Conservation (phyloP, 2,797 vertebrate genomes). For the Phataginus tetradactyla region DNA sequence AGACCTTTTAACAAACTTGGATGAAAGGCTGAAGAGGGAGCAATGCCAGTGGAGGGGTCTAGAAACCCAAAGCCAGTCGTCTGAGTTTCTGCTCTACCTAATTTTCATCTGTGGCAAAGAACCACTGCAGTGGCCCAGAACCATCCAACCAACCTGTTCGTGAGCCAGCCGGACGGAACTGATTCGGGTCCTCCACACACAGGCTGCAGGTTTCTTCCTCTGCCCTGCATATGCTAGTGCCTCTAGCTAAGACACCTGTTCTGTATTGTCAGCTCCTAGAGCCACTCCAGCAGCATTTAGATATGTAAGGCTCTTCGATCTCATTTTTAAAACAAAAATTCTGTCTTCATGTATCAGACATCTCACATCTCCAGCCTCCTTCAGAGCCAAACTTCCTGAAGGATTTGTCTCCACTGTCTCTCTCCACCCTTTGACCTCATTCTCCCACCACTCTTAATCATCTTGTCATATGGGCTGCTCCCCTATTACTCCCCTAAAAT, state of each 20-base stretch:
- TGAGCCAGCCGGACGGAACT: not conserved
- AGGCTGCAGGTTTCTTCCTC: not conserved
- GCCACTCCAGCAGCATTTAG: not conserved
- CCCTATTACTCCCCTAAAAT: not conserved
- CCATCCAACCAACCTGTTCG: not conserved
- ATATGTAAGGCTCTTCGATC: not conserved
- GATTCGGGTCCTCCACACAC: not conserved
- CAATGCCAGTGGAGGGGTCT: not conserved
- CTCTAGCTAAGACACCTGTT: not conserved
- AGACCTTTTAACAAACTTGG: not conserved
- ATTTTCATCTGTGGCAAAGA: not conserved
- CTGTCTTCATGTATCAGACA: not conserved
- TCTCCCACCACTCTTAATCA: not conserved
- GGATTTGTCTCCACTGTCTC: not conserved
- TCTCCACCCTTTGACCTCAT: not conserved
- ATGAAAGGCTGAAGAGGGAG: not conserved
- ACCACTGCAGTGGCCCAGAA: not conserved
- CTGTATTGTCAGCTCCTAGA: not conserved
- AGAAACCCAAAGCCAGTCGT: not conserved
- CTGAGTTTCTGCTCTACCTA: not conserved
- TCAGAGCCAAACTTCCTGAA: not conserved
- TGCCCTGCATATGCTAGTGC: not conserved
- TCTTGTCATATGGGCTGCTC: not conserved
- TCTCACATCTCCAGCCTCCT: not conserved
- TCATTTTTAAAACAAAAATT: not conserved